These are phyloP conservation scores for Rhagophthalmus giganteus DNA, from an alignment of 2,888 invertebrate species.

Conservation along the genomic window DNA sequence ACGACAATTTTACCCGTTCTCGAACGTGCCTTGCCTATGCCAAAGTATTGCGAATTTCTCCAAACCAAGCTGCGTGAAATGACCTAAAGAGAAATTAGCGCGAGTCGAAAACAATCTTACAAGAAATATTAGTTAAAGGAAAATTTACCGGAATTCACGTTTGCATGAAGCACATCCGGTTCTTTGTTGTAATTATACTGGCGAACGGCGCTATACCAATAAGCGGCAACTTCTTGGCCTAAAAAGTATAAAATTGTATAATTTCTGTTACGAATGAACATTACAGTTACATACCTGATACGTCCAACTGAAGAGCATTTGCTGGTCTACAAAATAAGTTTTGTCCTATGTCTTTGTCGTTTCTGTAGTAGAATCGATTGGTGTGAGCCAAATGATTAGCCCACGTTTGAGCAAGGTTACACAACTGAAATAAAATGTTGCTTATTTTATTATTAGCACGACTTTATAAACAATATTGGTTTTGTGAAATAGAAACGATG, in stretches of 20 bases:
- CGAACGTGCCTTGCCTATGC: constrained; percentile 79
- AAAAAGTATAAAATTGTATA: constrained; percentile 32
- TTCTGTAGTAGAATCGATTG: constrained; percentile 76
- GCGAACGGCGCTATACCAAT: constrained; percentile 79
- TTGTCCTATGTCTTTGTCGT: constrained; percentile 77
- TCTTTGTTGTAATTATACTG: constrained; percentile 77
- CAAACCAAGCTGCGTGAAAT: constrained; percentile 88
- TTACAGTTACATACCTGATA: constrained; percentile 60
- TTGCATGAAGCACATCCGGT: constrained; percentile 72
- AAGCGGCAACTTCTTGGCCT: constrained; percentile 79
- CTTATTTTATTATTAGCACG: too few relatives aligned
- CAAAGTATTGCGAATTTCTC: constrained; percentile 74
- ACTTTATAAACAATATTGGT: too few relatives aligned
- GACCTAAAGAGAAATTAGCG: constrained; percentile 62
- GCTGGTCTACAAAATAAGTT: constrained; percentile 77
- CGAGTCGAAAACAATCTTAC: background rate
- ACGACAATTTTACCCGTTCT: constrained; percentile 79
- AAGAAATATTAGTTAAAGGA: background rate
- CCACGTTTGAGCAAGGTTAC: constrained; percentile 83
- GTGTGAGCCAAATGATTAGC: constrained; percentile 84
- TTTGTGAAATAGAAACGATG: too few relatives aligned
- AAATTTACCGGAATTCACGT: constrained; percentile 73
- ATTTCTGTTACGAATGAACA: background rate
- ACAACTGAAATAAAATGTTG: constrained; percentile 64
- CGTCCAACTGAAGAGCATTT: constrained; percentile 67